Conservation (phyloP, 2,888 invertebrate species). For the Aphidoletes aphidimyza region DNA sequence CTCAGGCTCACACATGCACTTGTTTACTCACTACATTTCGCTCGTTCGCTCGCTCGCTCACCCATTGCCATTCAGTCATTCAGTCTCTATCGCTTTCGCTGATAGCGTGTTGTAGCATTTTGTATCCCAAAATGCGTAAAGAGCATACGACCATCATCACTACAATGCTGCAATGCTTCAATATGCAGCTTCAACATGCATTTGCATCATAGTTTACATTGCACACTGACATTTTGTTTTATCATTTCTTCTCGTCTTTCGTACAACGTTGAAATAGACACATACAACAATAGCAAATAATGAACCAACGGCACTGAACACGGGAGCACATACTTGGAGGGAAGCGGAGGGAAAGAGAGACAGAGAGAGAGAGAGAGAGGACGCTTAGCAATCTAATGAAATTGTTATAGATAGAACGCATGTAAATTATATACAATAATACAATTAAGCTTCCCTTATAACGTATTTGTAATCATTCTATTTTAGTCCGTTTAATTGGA, state of each 20-base stretch:
- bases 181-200: background rate
- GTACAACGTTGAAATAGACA: too few species aligned
- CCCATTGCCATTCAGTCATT: too few species aligned
- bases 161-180: too few species aligned
- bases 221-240: background rate
- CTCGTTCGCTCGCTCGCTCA: too few species aligned
- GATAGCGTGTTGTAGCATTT: too few species aligned
- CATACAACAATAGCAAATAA: background rate
- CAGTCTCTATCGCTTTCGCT: too few species aligned
- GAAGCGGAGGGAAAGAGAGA: too few species aligned
- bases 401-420: constrained; percentile 28
- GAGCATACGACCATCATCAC: background rate
- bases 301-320: background rate
- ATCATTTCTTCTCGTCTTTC: background rate
- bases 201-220: background rate
- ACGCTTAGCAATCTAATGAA: constrained; percentile 14
- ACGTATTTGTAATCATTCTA: constrained; percentile 30
- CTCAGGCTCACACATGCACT: background rate
- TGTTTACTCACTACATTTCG: too few species aligned
- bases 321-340: too few species aligned
- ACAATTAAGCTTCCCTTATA: constrained; percentile 11
- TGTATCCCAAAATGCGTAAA: background rate
- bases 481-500: constrained; percentile 23
- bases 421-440: background rate
- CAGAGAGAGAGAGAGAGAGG: too few species aligned